phyloP scores from a whole-genome alignment of 2,888 invertebrate species.

The Thereva nobilitata region DNA sequence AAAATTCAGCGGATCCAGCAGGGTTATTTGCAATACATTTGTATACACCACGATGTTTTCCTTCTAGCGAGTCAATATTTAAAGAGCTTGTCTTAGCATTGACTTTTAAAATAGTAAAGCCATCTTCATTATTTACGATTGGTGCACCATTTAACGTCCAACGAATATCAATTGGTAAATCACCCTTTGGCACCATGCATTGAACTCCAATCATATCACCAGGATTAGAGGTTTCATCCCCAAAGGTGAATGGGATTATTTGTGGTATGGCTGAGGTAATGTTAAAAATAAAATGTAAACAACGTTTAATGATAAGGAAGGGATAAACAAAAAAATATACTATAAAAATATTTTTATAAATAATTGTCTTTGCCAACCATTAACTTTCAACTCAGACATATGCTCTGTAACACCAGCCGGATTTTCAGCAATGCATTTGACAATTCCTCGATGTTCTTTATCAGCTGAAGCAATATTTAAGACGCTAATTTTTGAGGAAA shows the following conservation, averaged over 20 bases:
- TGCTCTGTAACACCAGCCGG: slow-evolving; percentile 68
- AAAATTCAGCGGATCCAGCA: slow-evolving; percentile 69
- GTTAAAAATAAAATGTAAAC: too few relatives aligned
- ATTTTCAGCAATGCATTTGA: slow-evolving; percentile 75
- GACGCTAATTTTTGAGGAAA: slow-evolving; percentile 67
- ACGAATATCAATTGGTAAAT: slow-evolving; percentile 73
- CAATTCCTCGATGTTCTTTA: slow-evolving; percentile 72
- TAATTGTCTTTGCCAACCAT: slow-evolving; percentile 61
- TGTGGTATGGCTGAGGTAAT: slow-evolving; percentile 67
- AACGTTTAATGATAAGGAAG: neutral
- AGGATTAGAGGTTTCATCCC: slow-evolving; percentile 75
- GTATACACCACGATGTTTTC: slow-evolving; percentile 74
- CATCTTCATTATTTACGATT: slow-evolving; percentile 61
- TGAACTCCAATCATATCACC: slow-evolving; percentile 76
- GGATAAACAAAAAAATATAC: neutral
- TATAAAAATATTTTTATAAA: neutral
- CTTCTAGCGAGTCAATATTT: slow-evolving; percentile 73
- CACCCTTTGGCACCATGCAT: slow-evolving; percentile 79
- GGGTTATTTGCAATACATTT: slow-evolving; percentile 72
- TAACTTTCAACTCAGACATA: slow-evolving; percentile 71
- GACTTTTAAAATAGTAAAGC: slow-evolving; percentile 64
- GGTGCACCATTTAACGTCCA: slow-evolving; percentile 74
- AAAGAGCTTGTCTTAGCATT: slow-evolving; percentile 70
- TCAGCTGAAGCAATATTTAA: slow-evolving; percentile 70
- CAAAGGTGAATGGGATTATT: slow-evolving; percentile 77